Evolutionary conservation across 2,113 vertebrate species (phyloP), one percentile per base, ranked within the genome.

Genomic region (Ophiodon elongatus): DNA sequence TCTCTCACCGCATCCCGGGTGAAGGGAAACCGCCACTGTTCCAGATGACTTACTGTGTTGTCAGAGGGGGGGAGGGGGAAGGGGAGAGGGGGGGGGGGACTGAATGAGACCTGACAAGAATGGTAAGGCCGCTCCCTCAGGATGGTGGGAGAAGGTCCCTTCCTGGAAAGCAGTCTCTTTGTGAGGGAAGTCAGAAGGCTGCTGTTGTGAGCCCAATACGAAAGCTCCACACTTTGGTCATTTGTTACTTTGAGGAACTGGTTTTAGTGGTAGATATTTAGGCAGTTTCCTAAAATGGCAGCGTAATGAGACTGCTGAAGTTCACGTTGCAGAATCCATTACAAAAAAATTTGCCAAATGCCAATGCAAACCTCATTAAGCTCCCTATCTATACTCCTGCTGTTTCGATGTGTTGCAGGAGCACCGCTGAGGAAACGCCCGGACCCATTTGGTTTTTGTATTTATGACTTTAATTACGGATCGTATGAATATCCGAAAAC

Each of bases 41-140:
- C 92, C 92, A 92, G 83, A 82, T 90, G 87, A 82, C 82, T 90
- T 85, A 72, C 85, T 74, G 68, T 65, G 66, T 70, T 85, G 87
- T 88, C 84, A 85, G 87, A 72, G 79, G 71, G 89, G 84, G 77
- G 80, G 84, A 91, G 1, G 47, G 2, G 45, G 45, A 4, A 14
- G 15, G 0, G 43, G 43, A 15, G 43, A 11, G 8, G 78, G 73
- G 88, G 91, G 90, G 71, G 63, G 82, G 73, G 77, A 52, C 10
- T 70, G 85, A 91, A 79, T 66, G 77, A 86, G 68, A 80, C 82
- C 86, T 88, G 89, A 87, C 76, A 75, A 33, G 88, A 93, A 87
- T 90, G 74, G 85, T 67, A 75, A 90, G 56, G 65, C 52, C 41
- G 57, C 72, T 88, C 54, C 47, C 31, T 29, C 33, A 11, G 73